Percentiles rank a stretch among this genome's conserved stretches.
Conservation (phyloP, 2,113 vertebrate species). For the Gopherus flavomarginatus region DNA sequence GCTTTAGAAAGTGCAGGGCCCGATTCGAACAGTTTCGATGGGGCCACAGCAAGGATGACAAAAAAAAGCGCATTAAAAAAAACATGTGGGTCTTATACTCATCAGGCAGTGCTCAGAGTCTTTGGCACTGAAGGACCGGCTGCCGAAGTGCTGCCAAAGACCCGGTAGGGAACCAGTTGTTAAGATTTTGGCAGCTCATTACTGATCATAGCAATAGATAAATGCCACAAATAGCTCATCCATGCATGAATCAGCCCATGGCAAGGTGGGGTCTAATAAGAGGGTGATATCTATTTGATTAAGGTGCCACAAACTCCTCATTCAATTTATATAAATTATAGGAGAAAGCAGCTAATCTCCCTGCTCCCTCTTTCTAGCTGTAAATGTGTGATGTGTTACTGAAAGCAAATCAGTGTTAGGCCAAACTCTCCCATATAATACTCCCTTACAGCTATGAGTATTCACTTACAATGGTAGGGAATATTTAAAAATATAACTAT, state of each 20-base stretch:
- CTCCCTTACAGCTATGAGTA: neutral
- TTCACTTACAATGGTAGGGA: neutral
- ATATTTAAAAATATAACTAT: neutral
- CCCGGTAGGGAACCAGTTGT: too few species aligned
- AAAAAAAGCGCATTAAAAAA: too few species aligned
- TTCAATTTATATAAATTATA: neutral
- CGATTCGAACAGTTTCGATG: too few species aligned
- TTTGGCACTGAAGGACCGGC: too few species aligned
- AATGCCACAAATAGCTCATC: neutral
- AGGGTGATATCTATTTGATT: neutral
- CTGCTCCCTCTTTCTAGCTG: neutral
- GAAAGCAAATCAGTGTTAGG: neutral
- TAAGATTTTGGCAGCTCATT: too few species aligned
- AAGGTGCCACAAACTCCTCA: neutral
- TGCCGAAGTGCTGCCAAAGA: too few species aligned
- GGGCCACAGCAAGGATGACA: too few species aligned
- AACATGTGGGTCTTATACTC: too few species aligned
- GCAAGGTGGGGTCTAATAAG: neutral
- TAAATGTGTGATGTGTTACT: neutral
- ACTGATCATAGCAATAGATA: neutral
- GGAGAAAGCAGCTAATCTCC: neutral
- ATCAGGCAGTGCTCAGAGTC: too few species aligned
- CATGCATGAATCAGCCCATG: neutral
- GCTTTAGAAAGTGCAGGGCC: too few species aligned
- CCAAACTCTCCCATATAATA: neutral